These are phyloP conservation scores for Drosophila hydei DNA, from an alignment of 1,140 invertebrate species.

Conservation along the genomic window DNA sequence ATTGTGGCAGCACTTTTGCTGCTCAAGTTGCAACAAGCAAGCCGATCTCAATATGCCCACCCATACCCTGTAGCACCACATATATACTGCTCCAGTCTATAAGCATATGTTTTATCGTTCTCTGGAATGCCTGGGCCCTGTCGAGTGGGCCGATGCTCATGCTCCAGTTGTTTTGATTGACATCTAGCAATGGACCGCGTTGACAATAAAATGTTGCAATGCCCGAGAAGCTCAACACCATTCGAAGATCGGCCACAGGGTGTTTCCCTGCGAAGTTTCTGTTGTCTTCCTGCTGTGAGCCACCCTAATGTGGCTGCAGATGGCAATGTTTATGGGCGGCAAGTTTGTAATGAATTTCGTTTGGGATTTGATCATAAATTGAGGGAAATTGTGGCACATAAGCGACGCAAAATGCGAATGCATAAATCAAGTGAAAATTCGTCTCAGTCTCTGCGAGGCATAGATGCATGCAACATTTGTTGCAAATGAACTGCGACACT, in stretches of 20 bases:
- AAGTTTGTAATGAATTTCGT: constrained; percentile 50
- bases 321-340: constrained; percentile 27
- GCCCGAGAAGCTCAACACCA: constrained; percentile 1
- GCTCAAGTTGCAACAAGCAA: constrained; percentile 8
- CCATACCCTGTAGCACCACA: background rate
- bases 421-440: constrained; percentile 73
- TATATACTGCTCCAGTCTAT: background rate
- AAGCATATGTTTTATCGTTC: constrained; percentile 40
- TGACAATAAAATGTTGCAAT: constrained; percentile 39
- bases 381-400: constrained; percentile 20
- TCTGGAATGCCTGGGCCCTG: background rate
- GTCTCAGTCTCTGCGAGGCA: too few species aligned
- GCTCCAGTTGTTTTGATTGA: constrained; percentile 46
- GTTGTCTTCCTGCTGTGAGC: background rate
- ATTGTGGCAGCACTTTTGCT: constrained; percentile 52
- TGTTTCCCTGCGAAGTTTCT: too few species aligned
- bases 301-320: constrained; percentile 4
- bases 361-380: constrained; percentile 62
- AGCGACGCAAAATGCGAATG: constrained; percentile 23
- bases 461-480: constrained; percentile 71
- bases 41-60: background rate
- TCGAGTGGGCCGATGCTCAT: constrained; percentile 12
- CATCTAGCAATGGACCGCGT: constrained; percentile 34
- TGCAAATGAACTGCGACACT: constrained; percentile 59
- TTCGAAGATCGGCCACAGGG: background rate